These are phyloP conservation scores for Amazonetta brasiliensis DNA, from an alignment of 2,797 vertebrate genomes.

Conservation along the genomic window DNA sequence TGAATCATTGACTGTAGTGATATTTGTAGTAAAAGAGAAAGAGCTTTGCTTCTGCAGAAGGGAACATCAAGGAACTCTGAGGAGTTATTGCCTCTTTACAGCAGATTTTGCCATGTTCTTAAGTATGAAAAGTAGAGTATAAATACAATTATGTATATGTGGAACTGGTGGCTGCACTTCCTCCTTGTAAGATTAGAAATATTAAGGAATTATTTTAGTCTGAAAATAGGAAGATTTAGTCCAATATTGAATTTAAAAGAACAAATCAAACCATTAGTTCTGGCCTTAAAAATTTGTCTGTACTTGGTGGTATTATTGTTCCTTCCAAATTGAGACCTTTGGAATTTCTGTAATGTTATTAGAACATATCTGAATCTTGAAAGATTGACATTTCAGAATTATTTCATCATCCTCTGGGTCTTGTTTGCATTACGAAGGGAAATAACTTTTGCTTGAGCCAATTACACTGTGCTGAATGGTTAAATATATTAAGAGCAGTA, in stretches of 20 bases:
- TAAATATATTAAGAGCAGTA: slow-evolving; percentile 55
- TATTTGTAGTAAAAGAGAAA: neutral
- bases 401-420: slow-evolving; percentile 63
- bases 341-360: slow-evolving; percentile 67
- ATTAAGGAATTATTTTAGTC: neutral
- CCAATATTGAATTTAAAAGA: slow-evolving; percentile 1
- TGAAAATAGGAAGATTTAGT: neutral
- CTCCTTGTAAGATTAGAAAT: neutral
- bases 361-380: slow-evolving; percentile 59
- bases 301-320: slow-evolving; percentile 59
- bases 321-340: slow-evolving; percentile 44
- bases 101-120: neutral
- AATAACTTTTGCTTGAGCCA: slow-evolving; percentile 64
- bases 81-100: neutral
- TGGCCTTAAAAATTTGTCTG: slow-evolving; percentile 40
- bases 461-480: slow-evolving; percentile 48
- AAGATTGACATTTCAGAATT: slow-evolving; percentile 67
- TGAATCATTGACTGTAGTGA: neutral
- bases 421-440: slow-evolving; percentile 55
- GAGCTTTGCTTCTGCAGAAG: neutral
- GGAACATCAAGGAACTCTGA: neutral
- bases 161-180: neutral
- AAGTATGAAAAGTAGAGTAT: neutral
- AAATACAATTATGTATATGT: neutral
- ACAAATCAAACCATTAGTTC: neutral